These are phyloP conservation scores for Drosophila lutescens DNA, from an alignment of 2,888 invertebrate genomes.

Conservation along the genomic window DNA sequence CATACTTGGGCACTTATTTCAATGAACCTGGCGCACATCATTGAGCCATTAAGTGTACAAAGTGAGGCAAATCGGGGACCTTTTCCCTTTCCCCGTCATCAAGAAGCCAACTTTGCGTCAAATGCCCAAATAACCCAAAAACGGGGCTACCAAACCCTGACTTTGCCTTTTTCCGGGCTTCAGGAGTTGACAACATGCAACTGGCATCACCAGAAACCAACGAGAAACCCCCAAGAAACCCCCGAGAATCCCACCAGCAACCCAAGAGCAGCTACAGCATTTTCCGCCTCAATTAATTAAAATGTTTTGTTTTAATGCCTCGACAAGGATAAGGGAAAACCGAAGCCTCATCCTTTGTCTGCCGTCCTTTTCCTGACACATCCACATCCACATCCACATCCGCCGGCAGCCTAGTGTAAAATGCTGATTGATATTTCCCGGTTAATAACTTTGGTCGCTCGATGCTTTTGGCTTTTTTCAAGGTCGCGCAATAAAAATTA, in stretches of 20 bases:
- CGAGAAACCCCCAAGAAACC: background rate
- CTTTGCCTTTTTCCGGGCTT: constrained; percentile 2
- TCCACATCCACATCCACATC: constrained; percentile 5
- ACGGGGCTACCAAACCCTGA: background rate
- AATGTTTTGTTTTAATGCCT: constrained; percentile 71
- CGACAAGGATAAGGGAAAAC: background rate
- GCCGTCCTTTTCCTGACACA: constrained; percentile 30
- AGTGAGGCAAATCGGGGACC: constrained; percentile 38
- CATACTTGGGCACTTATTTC: constrained; percentile 43
- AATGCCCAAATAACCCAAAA: constrained; percentile 17
- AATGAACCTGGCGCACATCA: constrained; percentile 44
- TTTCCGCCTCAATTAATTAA: constrained; percentile 75
- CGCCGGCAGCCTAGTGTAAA: constrained; percentile 67
- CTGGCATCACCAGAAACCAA: constrained; percentile 12
- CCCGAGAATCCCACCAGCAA: background rate
- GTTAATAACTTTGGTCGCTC: constrained; percentile 60
- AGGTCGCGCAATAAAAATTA: constrained; percentile 74
- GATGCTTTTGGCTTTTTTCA: constrained; percentile 35
- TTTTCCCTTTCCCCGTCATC: constrained; percentile 4
- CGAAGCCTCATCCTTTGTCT: constrained; percentile 1
- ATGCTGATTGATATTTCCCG: constrained; percentile 76
- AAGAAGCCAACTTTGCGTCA: constrained; percentile 52
- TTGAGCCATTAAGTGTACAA: constrained; percentile 52
- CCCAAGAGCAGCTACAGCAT: constrained; percentile 38
- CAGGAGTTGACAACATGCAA: constrained; percentile 57